Conservation (phyloP, 2,888 invertebrate species). For the Megaustenia siamemsis region DNA sequence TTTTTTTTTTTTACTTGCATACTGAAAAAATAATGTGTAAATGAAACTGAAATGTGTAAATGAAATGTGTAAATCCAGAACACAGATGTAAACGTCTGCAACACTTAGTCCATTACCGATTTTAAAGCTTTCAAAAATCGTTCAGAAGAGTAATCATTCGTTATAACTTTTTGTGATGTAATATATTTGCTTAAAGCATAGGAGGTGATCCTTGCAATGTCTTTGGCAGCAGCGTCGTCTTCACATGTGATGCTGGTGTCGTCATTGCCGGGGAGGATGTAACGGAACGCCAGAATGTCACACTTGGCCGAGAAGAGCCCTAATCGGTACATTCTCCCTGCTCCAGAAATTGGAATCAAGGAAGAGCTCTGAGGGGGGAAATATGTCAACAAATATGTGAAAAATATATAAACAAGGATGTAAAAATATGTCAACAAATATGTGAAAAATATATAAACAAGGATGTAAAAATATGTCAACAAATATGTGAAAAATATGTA, state of each 20-base stretch:
- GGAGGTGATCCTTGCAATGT: slow-evolving; percentile 64
- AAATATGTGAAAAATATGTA: neutral
- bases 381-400: neutral
- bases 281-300: slow-evolving; percentile 70
- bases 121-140: slow-evolving; percentile 61
- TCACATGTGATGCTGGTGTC: slow-evolving; percentile 22
- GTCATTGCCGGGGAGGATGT: slow-evolving; percentile 55
- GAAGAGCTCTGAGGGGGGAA: slow-evolving; percentile 60
- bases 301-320: slow-evolving; percentile 67
- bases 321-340: slow-evolving; percentile 68
- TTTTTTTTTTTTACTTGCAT: no score
- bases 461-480: neutral
- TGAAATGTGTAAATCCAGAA: no score
- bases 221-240: slow-evolving; percentile 65
- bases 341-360: slow-evolving; percentile 64
- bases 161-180: slow-evolving; percentile 48
- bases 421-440: neutral
- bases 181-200: slow-evolving; percentile 66
- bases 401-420: no score
- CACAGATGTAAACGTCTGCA: no score
- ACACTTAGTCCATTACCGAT: slow-evolving; percentile 51
- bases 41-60: no score
- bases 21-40: no score
- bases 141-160: slow-evolving; percentile 57
- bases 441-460: neutral